These are phyloP conservation scores for Caerostris extrusa DNA, from an alignment of 1,140 invertebrate species.

Conservation along the genomic window DNA sequence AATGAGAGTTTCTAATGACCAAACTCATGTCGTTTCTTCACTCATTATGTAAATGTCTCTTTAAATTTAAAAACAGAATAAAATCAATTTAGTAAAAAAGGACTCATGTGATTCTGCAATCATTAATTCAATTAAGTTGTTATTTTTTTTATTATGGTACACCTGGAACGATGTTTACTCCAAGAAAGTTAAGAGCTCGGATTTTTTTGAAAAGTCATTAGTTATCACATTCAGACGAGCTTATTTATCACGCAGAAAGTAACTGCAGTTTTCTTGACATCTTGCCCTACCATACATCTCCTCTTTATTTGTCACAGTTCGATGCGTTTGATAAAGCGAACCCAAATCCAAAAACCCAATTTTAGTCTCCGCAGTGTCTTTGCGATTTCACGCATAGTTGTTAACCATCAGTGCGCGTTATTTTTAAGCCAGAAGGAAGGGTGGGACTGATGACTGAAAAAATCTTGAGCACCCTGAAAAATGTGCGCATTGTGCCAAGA, in stretches of 20 bases:
- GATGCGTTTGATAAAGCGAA: constrained; percentile 15
- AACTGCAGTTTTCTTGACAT: constrained; percentile 12
- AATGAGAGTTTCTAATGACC: too few relatives aligned
- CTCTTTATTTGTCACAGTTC: neutral
- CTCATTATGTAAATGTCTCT: too few relatives aligned
- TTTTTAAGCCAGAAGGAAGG: constrained; percentile 31
- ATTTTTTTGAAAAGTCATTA: neutral
- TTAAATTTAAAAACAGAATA: too few relatives aligned
- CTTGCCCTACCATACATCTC: neutral
- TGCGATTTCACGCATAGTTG: constrained; percentile 17
- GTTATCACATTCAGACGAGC: neutral
- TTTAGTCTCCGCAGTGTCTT: constrained; percentile 30
- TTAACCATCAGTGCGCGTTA: constrained; percentile 32
- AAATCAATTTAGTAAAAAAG: too few relatives aligned
- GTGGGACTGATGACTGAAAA: constrained; percentile 17
- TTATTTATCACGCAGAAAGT: neutral
- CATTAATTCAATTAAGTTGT: too few relatives aligned
- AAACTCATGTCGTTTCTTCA: too few relatives aligned
- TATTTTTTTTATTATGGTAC: too few relatives aligned
- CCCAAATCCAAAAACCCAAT: constrained; percentile 15
- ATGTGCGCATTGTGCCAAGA: constrained; percentile 56
- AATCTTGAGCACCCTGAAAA: constrained; percentile 16
- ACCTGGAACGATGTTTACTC: too few relatives aligned
- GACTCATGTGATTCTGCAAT: too few relatives aligned
- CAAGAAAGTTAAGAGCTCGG: neutral